Conservation (phyloP, 1,140 invertebrate genomes). For the Epicauta chinensis region DNA sequence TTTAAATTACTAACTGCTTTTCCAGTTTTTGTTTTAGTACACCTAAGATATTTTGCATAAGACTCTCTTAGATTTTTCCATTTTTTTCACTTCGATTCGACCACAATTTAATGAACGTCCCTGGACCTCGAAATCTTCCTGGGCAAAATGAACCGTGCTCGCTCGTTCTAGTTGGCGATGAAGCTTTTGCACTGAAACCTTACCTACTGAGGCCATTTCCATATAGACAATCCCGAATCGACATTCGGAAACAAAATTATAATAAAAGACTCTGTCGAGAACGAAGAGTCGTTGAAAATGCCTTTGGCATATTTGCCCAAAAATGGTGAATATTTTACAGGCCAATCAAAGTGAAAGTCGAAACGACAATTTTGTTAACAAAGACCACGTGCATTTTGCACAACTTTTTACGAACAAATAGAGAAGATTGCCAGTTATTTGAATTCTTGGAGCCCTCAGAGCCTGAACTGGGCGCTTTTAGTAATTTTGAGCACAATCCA, state of each 20-base stretch:
- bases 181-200: slow-evolving; percentile 40
- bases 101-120: slow-evolving; percentile 24
- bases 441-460: too few species aligned
- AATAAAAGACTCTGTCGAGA: slow-evolving; percentile 37
- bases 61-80: slow-evolving; percentile 5
- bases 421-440: too few species aligned
- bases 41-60: slow-evolving; percentile 1
- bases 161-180: slow-evolving; percentile 39
- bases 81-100: slow-evolving; percentile 15
- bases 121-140: slow-evolving; percentile 19
- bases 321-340: slow-evolving; percentile 38
- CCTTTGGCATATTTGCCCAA: slow-evolving; percentile 43
- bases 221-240: slow-evolving; percentile 12
- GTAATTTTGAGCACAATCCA: too few species aligned
- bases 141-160: slow-evolving; percentile 25
- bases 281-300: slow-evolving; percentile 42
- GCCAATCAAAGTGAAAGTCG: slow-evolving; percentile 34
- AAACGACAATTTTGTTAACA: slow-evolving; percentile 33
- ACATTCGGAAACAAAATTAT: slow-evolving; percentile 24
- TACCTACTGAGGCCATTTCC: slow-evolving; percentile 36
- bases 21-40: neutral
- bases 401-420: too few species aligned
- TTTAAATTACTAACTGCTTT: slow-evolving; percentile 1
- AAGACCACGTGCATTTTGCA: slow-evolving; percentile 32
- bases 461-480: too few species aligned